phyloP scores from a whole-genome alignment of 2,113 vertebrate species.

The Oncorhynchus tshawytscha region DNA sequence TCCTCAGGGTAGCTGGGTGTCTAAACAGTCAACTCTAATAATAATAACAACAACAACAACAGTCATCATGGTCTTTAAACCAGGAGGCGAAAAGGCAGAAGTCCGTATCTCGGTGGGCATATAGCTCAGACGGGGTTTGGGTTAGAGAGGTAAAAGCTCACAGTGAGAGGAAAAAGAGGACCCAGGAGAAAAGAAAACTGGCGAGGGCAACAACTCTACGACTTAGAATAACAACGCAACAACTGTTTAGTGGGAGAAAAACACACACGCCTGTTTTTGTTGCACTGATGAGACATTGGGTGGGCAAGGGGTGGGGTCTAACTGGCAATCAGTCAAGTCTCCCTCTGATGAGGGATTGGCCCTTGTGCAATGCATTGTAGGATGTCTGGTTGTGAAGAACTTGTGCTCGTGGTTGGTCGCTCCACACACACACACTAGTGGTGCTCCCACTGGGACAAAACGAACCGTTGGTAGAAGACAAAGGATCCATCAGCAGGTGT shows the following conservation, averaged over 20 bases:
- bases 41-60: neutral
- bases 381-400: slow-evolving; percentile 39
- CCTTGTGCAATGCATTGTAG: slow-evolving; percentile 47
- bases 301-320: neutral
- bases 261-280: neutral
- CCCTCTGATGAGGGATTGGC: slow-evolving; percentile 29
- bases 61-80: slow-evolving; percentile 3
- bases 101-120: neutral
- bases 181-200: neutral
- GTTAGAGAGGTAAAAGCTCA: slow-evolving; percentile 53
- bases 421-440: neutral
- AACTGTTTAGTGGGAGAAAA: slow-evolving; percentile 8
- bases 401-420: slow-evolving; percentile 44
- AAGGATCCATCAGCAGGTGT: neutral
- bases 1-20: neutral
- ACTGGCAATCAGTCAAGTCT: slow-evolving; percentile 20
- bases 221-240: neutral
- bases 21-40: neutral
- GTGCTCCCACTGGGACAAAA: neutral
- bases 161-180: slow-evolving; percentile 52
- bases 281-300: neutral
- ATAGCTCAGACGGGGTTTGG: slow-evolving; percentile 29
- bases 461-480: slow-evolving; percentile 7
- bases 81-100: slow-evolving; percentile 50
- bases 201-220: neutral